phyloP scores from a whole-genome alignment of 1,140 invertebrate genomes.

The Drosophila tristis region DNA sequence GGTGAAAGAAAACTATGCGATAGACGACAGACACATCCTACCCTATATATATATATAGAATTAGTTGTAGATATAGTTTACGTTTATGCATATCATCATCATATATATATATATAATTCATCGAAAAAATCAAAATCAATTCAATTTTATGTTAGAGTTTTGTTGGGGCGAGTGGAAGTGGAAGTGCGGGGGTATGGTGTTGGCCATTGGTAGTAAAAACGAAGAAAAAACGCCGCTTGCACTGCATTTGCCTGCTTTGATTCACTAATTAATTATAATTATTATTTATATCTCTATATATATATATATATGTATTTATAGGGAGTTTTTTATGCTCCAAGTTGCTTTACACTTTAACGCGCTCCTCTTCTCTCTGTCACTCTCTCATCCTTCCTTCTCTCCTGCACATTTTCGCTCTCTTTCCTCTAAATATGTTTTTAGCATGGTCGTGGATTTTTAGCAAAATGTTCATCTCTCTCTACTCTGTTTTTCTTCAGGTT shows the following conservation, averaged over 20 bases:
- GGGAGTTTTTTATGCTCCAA: conserved; percentile 46
- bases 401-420: conserved; percentile 15
- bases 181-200: conserved; percentile 8
- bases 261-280: conserved; percentile 65
- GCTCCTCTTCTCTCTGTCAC: conserved; percentile 29
- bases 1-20: conserved; percentile 33
- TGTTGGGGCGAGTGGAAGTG: conserved; percentile 15
- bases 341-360: conserved; percentile 47
- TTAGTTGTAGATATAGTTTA: conserved; percentile 44
- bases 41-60: conserved; percentile 37
- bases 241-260: conserved; percentile 72
- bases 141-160: conserved; percentile 53
- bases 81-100: conserved; percentile 30
- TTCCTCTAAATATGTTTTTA: conserved; percentile 8
- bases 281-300: conserved; percentile 15
- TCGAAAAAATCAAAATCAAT: conserved; percentile 58
- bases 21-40: conserved; percentile 38
- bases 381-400: conserved; percentile 9
- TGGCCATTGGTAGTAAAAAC: conserved; percentile 38
- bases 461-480: conserved; percentile 31
- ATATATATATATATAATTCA: conserved; percentile 56
- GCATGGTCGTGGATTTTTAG: conserved; percentile 41
- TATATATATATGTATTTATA: conserved; percentile 42
- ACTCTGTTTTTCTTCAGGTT: conserved; percentile 23
- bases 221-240: conserved; percentile 63